Conservation (phyloP, 35 echinoderm and acorn worm species). For the Amphiura filiformis region DNA sequence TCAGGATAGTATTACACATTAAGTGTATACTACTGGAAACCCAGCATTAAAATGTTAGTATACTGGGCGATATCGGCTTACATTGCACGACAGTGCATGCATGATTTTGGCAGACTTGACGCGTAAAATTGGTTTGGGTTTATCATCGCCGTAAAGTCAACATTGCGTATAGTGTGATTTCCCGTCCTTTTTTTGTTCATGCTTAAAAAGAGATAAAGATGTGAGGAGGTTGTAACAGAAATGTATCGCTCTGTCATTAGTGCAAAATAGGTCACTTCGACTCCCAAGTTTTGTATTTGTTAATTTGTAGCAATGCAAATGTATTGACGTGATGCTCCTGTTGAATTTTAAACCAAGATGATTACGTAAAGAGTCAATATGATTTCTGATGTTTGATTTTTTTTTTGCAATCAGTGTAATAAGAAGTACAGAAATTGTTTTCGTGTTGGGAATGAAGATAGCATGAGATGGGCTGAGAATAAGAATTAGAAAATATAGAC, state of each 20-base stretch:
- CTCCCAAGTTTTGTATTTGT: neutral
- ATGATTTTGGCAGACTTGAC: constrained; percentile 6
- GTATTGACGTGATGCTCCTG: too few relatives aligned
- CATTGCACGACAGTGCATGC: neutral
- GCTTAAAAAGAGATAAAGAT: neutral
- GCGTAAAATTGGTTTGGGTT: neutral
- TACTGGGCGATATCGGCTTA: neutral
- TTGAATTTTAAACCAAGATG: too few relatives aligned
- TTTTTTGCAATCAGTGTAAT: too few relatives aligned
- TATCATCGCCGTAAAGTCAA: neutral
- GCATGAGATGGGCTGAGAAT: too few relatives aligned
- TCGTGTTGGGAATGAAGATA: too few relatives aligned
- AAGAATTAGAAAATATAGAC: too few relatives aligned
- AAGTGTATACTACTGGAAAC: neutral
- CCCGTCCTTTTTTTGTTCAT: neutral
- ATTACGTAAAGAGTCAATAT: too few relatives aligned
- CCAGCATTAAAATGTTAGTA: constrained; percentile 6
- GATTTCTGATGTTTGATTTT: too few relatives aligned
- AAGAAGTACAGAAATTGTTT: too few relatives aligned
- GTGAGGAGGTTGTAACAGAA: neutral
- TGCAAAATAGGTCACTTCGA: neutral
- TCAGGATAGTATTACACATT: neutral
- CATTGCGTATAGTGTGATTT: neutral
- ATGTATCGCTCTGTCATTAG: neutral
- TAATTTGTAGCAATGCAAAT: too few relatives aligned